Conservation (phyloP, 2,797 vertebrate species). For the Acanthopagrus latus region DNA sequence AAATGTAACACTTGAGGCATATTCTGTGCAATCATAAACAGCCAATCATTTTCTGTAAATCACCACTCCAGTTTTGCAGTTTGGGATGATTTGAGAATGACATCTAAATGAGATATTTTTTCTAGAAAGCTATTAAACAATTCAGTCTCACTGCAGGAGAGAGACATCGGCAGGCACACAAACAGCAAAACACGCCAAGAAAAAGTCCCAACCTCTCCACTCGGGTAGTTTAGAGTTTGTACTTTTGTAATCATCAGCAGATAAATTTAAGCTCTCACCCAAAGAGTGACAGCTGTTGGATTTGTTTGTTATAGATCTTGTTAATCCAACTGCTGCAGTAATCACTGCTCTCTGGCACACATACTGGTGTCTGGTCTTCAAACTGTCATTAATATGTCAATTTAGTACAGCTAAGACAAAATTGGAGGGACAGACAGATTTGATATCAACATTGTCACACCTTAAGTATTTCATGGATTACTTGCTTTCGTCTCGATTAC, state of each 20-base stretch:
- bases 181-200: slow-evolving; percentile 8
- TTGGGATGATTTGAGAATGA: not conserved
- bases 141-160: not conserved
- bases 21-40: not conserved
- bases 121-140: slow-evolving; percentile 16
- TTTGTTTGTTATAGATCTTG: not conserved
- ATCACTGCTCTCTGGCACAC: slow-evolving; percentile 1
- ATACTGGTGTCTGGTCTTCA: not conserved
- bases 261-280: slow-evolving; percentile 1
- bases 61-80: not conserved
- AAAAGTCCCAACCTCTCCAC: not conserved
- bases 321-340: slow-evolving; percentile 14
- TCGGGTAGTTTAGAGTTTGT: not conserved
- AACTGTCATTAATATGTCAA: slow-evolving; percentile 43
- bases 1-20: not conserved
- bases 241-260: not conserved
- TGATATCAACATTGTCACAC: slow-evolving; percentile 8
- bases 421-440: not conserved
- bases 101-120: slow-evolving; percentile 22
- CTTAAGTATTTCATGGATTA: slow-evolving; percentile 11
- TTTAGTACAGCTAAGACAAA: not conserved
- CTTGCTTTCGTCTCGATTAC: slow-evolving; percentile 19
- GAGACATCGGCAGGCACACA: slow-evolving; percentile 1
- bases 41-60: slow-evolving; percentile 3
- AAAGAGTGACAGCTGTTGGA: slow-evolving; percentile 11